Base-by-base conservation (phyloP, 2,797 vertebrate species). In the Melanotaenia nigrans region DNA sequence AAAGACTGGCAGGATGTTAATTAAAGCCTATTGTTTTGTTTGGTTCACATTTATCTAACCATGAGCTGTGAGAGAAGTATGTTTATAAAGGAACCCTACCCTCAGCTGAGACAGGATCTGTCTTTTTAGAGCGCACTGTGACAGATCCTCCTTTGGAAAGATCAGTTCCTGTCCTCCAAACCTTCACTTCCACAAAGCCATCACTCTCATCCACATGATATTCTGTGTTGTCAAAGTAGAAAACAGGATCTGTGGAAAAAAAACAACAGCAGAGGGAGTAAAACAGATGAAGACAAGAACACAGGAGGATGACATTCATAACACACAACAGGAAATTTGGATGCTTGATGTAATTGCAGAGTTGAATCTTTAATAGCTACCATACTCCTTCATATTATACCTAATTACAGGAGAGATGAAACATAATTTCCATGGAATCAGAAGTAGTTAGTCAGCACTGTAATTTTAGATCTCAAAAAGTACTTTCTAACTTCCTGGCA, bases 111-210 rank as follows among this genome's bases (percentile, higher is more conserved):
- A 93, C 33, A 0, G 96, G 95, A 24, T 97, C 95, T 0, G 94
- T 96, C 82, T 97, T 99, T 65, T 94, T 94, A 42, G 97, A 99
- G 38, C 96, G 94, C 86, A 97, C 95, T 0, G 96, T 99, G 71
- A 99, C 94, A 0, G 95, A 96, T 10, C 95, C 96, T 2, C 87
- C 81, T 90, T 92, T 95, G 77, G 97, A 96, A 1, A 99, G 95
- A 81, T 99, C 97, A 0, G 96, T 96, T 22, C 97, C 97, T 0
- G 94, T 95, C 85, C 97, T 95, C 96, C 96, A 97, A 66, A 99
- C 96, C 59, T 38, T 89, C 30, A 96, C 94, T 80, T 98, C 96
- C 80, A 97, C 87, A 0, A 90, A 94, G 82, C 96, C 95, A 0
- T 96, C 93, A 8, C 96, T 96, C 91, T 99, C 97, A 10, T 98